phyloP scores from a whole-genome alignment of 2,113 vertebrate genomes.

The Varanus salvator region DNA sequence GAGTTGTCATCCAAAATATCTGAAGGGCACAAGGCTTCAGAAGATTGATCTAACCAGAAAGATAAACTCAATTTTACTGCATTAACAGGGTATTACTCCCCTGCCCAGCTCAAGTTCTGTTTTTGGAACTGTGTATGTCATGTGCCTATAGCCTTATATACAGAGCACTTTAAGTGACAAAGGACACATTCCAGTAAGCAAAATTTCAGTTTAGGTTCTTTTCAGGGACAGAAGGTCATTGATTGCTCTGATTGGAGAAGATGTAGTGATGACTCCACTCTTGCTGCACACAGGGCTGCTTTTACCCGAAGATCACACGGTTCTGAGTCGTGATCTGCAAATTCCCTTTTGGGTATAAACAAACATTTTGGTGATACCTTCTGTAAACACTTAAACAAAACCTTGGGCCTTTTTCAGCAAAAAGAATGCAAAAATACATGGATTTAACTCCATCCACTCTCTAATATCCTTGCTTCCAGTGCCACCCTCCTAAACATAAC shows the following conservation, averaged over 20 bases:
- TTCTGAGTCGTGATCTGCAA: neutral
- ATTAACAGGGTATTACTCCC: neutral
- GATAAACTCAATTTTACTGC: neutral
- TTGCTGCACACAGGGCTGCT: neutral
- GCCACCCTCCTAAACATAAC: neutral
- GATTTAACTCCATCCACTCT: neutral
- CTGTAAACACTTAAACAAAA: neutral
- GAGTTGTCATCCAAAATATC: no score
- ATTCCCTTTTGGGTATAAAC: rapidly evolving
- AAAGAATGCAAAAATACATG: neutral
- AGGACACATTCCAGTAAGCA: neutral
- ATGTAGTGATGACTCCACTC: neutral
- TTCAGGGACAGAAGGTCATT: neutral
- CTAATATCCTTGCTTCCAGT: neutral
- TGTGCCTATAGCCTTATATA: no score
- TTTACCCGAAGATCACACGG: neutral
- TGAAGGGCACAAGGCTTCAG: no score
- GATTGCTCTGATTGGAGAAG: no score
- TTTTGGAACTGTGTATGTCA: neutral
- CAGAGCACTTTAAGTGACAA: neutral
- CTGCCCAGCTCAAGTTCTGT: neutral
- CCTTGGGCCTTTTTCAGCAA: neutral
- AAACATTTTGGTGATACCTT: neutral
- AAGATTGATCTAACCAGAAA: neutral
- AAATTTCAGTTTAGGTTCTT: neutral